These are phyloP conservation scores for Heterodera schachtii DNA, from an alignment of 1,140 invertebrate species.

Conservation along the genomic window DNA sequence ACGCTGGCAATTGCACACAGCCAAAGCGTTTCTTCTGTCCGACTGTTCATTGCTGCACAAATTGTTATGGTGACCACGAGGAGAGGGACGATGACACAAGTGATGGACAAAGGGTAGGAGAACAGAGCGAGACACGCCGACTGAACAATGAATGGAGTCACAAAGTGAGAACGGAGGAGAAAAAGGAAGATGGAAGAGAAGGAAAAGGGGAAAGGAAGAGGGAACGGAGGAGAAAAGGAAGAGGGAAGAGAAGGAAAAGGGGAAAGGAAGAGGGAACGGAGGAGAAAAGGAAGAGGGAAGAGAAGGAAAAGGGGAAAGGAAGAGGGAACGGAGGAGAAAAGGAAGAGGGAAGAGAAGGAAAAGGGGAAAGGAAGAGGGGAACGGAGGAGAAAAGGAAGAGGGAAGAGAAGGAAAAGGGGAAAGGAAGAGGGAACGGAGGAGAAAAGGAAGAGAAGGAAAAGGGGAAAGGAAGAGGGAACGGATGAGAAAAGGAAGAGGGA, in stretches of 20 bases:
- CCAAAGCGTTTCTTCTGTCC: slow-evolving; percentile 30
- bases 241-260: not conserved
- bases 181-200: not conserved
- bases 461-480: too few species aligned
- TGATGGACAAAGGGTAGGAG: slow-evolving; percentile 34
- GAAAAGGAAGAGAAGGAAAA: too few species aligned
- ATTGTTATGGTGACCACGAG: slow-evolving; percentile 24
- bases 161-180: not conserved
- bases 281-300: not conserved
- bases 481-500: not conserved
- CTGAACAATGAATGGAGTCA: not conserved
- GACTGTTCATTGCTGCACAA: slow-evolving; percentile 27
- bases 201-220: not conserved
- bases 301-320: too few species aligned
- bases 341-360: too few species aligned
- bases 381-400: not conserved
- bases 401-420: not conserved
- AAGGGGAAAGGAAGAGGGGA: not conserved
- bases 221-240: not conserved
- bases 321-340: too few species aligned
- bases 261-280: too few species aligned
- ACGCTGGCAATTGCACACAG: slow-evolving; percentile 32
- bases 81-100: slow-evolving; percentile 21
- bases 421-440: too few species aligned
- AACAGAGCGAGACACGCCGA: slow-evolving; percentile 29